Conservation (phyloP, 2,888 invertebrate genomes). For the Latrodectus hesperus region DNA sequence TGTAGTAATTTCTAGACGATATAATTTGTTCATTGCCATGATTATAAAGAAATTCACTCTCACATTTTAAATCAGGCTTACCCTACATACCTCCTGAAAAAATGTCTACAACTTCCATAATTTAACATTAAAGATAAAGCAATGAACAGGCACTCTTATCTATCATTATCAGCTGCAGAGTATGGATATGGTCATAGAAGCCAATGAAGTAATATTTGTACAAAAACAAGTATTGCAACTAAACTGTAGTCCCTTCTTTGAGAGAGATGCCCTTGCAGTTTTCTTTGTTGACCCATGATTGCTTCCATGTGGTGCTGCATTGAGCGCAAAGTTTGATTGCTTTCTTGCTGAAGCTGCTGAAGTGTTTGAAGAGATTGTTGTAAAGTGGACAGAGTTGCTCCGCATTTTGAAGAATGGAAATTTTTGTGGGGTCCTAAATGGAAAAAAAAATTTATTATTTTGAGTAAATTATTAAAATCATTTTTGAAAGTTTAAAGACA, state of each 20-base stretch:
- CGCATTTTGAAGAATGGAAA: constrained; percentile 48
- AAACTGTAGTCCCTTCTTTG: constrained; percentile 48
- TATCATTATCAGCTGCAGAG: background rate
- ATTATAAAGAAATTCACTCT: too few species aligned
- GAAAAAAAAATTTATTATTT: too few species aligned
- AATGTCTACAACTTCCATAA: background rate
- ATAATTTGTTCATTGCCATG: constrained; percentile 8
- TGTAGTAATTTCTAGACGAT: constrained; percentile 2
- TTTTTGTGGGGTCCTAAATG: constrained; percentile 52
- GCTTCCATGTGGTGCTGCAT: constrained; percentile 64
- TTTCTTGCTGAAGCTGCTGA: constrained; percentile 58
- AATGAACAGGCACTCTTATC: constrained; percentile 40
- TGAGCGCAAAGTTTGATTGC: constrained; percentile 49
- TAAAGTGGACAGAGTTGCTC: constrained; percentile 35
- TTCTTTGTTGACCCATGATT: constrained; percentile 52
- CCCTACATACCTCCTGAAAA: constrained; percentile 4
- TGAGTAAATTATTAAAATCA: too few species aligned
- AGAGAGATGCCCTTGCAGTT: constrained; percentile 47
- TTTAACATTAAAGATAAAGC: constrained; percentile 25
- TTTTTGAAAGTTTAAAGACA: too few species aligned
- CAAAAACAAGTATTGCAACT: constrained; percentile 44
- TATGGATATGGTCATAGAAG: constrained; percentile 50
- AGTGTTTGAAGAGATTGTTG: constrained; percentile 61
- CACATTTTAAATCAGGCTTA: background rate
- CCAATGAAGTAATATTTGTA: constrained; percentile 67